Percentiles rank a stretch among this genome's conserved stretches.
phyloP scores from a whole-genome alignment of 2,888 invertebrate species.

The Yponomeuta malinellus region DNA sequence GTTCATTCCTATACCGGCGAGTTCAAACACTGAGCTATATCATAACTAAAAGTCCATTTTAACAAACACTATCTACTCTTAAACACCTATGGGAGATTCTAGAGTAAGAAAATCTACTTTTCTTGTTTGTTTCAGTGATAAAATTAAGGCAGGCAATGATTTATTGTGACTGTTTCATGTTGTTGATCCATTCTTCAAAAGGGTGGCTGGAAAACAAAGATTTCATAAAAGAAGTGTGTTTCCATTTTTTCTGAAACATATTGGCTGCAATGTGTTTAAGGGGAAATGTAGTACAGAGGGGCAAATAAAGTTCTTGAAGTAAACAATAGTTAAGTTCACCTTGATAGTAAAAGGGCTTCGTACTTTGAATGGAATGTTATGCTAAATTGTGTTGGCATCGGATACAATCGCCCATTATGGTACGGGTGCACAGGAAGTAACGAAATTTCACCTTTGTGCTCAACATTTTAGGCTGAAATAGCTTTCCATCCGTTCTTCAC shows the following conservation, averaged over 20 bases:
- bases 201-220: conserved; percentile 29
- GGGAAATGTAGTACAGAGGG: background rate
- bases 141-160: conserved; percentile 39
- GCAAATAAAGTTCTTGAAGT: background rate
- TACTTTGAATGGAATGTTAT: background rate
- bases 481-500: conserved; percentile 63
- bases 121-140: conserved; percentile 20
- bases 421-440: conserved; percentile 40
- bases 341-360: background rate
- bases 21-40: conserved; percentile 21
- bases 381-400: background rate
- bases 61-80: conserved; percentile 27
- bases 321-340: background rate
- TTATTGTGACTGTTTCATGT: conserved; percentile 28
- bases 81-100: conserved; percentile 31
- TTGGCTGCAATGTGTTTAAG: no score
- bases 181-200: conserved; percentile 33
- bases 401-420: conserved; percentile 15
- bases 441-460: conserved; percentile 56
- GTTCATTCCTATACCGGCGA: conserved; percentile 26
- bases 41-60: conserved; percentile 9
- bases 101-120: conserved; percentile 38
- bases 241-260: no score
- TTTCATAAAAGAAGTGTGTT: background rate
- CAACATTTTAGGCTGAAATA: conserved; percentile 40